Percentiles rank a stretch among this genome's conserved stretches.
These are phyloP conservation scores for Trematocara marginatum DNA, from an alignment of 2,113 vertebrate species.

Conservation along the genomic window DNA sequence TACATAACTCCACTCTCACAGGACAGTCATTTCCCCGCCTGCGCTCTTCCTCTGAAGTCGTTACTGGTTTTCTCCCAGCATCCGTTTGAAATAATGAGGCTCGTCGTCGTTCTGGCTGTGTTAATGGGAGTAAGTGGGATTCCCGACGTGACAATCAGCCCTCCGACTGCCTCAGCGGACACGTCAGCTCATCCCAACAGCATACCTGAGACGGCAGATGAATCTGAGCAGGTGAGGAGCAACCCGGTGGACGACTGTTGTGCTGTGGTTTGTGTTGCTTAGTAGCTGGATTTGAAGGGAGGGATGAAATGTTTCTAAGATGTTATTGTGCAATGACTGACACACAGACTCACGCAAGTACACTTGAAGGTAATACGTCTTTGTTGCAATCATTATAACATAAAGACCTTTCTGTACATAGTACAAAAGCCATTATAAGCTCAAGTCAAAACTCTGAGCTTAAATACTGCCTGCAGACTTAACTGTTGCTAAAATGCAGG, in stretches of 20 bases:
- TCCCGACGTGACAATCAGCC: neutral
- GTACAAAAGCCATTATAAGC: conserved; percentile 39
- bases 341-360: neutral
- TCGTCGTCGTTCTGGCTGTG: neutral
- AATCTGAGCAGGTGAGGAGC: conserved; percentile 36
- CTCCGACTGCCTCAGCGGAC: neutral
- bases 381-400: conserved; percentile 3
- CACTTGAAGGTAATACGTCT: neutral
- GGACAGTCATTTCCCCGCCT: conserved; percentile 13
- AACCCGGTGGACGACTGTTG: neutral
- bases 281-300: neutral
- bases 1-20: conserved; percentile 18
- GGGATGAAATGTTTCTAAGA: neutral
- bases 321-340: neutral
- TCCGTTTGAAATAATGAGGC: conserved; percentile 8
- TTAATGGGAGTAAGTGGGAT: conserved; percentile 16
- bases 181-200: neutral
- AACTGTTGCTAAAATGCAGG: neutral
- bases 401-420: conserved; percentile 47
- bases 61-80: neutral
- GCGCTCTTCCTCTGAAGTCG: neutral
- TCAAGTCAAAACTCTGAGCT: conserved; percentile 1
- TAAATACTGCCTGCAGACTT: neutral
- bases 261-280: neutral
- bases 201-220: neutral